phyloP scores from a whole-genome alignment of 2,888 invertebrate genomes.

The Drosophila maculinotata region DNA sequence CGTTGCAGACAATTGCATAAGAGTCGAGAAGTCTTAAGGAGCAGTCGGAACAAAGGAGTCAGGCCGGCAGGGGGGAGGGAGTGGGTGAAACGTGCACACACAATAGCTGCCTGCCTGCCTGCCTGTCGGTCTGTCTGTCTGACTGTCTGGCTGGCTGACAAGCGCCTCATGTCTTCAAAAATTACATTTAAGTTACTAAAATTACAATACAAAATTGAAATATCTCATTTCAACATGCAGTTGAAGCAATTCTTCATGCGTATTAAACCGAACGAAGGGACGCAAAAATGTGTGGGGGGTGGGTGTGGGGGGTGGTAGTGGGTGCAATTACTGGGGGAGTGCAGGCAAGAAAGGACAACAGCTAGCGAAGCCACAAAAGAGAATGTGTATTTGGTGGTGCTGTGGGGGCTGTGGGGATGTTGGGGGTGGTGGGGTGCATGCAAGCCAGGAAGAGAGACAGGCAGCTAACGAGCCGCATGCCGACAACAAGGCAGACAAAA shows the following conservation, averaged over 20 bases:
- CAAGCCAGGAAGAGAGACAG: conserved; percentile 22
- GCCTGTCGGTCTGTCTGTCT: conserved; percentile 13
- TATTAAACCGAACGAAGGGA: conserved; percentile 35
- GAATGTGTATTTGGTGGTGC: neutral
- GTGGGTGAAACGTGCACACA: conserved; percentile 30
- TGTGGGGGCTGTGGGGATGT: neutral
- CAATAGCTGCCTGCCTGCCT: conserved; percentile 40
- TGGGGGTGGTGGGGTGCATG: neutral
- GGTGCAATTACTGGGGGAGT: conserved; percentile 42
- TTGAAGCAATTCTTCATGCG: conserved; percentile 72
- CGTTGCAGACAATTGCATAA: conserved; percentile 41
- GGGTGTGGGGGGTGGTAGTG: neutral
- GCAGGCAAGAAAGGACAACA: conserved; percentile 17
- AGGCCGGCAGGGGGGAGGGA: neutral
- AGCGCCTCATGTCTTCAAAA: conserved; percentile 68
- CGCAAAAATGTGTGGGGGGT: neutral
- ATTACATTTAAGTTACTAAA: conserved; percentile 76
- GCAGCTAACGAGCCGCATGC: conserved; percentile 74
- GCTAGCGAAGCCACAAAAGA: conserved; percentile 57
- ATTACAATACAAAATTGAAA: conserved; percentile 78
- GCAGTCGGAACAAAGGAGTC: conserved; percentile 13
- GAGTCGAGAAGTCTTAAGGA: conserved; percentile 7
- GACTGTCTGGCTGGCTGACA: conserved; percentile 25
- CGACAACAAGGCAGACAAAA: conserved; percentile 70
- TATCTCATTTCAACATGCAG: conserved; percentile 74